Percentiles rank a stretch among this genome's conserved stretches.
phyloP scores from a whole-genome alignment of 2,797 vertebrate genomes.

The Falco peregrinus region DNA sequence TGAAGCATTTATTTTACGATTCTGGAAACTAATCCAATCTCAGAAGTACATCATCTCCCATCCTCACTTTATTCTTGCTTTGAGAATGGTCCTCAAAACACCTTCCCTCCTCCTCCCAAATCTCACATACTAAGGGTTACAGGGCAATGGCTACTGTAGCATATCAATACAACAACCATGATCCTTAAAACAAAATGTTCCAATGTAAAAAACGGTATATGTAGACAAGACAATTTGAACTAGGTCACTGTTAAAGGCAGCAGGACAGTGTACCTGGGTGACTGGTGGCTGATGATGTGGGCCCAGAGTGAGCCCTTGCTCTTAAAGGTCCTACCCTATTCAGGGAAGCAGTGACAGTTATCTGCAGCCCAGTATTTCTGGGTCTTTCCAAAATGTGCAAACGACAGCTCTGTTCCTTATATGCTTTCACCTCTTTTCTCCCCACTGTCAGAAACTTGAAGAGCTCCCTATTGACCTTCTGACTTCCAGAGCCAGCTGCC shows the following conservation, averaged over 20 bases:
- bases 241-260: not conserved
- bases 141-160: not conserved
- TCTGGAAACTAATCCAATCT: not conserved
- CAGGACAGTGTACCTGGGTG: fast-evolving
- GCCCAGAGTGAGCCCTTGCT: not conserved
- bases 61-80: not conserved
- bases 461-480: not conserved
- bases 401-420: not conserved
- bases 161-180: not conserved
- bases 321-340: not conserved
- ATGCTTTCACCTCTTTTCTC: not conserved
- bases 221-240: not conserved
- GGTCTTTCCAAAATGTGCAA: not conserved
- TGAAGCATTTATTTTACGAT: not conserved
- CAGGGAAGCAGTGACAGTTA: not conserved
- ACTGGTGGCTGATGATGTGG: not conserved
- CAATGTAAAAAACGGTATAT: not conserved
- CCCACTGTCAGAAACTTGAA: not conserved
- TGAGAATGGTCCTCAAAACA: not conserved
- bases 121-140: not conserved
- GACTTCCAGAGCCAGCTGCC: not conserved
- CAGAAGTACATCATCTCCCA: not conserved
- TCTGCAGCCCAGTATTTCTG: not conserved
- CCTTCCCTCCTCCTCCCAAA: not conserved
- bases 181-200: not conserved